Evolutionary conservation across 1,140 invertebrate genomes (phyloP), one percentile per base, ranked within the genome.

Genomic region (Pseudomyrmex dendroicus): DNA sequence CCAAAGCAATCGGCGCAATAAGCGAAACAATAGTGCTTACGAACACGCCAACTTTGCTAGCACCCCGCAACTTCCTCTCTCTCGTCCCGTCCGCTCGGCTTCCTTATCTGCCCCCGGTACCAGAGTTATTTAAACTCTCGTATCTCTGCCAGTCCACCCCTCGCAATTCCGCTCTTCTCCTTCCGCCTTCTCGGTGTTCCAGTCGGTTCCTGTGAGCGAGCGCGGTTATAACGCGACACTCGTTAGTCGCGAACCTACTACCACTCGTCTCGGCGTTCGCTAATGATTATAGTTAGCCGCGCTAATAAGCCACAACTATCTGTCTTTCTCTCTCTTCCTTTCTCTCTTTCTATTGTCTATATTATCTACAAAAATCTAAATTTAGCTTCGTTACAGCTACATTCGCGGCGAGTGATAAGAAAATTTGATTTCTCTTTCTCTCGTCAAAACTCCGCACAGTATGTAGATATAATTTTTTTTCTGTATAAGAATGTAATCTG

Each of bases 21-120:
- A 90, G 80, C 85, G 88, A 91, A 90, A 90, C 89, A 90, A 91
- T 90, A 86, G 90, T 89, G 87, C 85, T 89, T 89, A 82, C 84
- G 64, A 88, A 83, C 84, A 87, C 82, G 74, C 84, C 62, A 92
- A 91, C 90, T 92, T 86, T 70, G 82, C 76, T 61, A 83, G 73
- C 76, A 44, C 73, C 64, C 48, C 50, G 84, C 76, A 91, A 91
- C 87, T 87, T 87, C 57, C 73, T 52, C 17, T 64, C 64, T 54
- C 44, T 13, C 61, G 48, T 80, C 56, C 76, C 48, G 73, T 82
- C 84, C 57, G 50, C 66, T 73, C 73, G 73, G 73, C 73, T 89
- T 90, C 87, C 84, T 86, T 89, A 89, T 90, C 88, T 85, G 86
- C 84, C 57, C 67, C 66, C 67, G 66, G 74, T 59, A 73, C 77